Evolutionary conservation across 2,113 vertebrate species (phyloP).

Genomic region (Tylochromis polylepis): DNA sequence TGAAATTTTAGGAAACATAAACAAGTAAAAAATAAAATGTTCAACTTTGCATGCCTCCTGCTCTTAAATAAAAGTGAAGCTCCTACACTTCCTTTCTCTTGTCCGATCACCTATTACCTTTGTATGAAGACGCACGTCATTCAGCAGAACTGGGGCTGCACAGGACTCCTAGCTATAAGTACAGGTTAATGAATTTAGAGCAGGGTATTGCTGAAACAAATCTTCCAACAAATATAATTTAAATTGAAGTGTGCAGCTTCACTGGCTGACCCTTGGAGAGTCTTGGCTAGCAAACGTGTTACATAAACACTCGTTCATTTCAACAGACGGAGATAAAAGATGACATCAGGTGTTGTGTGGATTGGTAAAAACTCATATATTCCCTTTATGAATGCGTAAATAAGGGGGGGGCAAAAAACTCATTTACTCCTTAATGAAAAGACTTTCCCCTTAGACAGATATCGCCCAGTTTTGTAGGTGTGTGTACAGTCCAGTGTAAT

Average conservation of each 20-base stretch:
- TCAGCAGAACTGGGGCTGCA: not conserved
- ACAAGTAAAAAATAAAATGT: not conserved
- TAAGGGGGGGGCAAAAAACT: not conserved
- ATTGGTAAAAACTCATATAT: constrained; percentile 20
- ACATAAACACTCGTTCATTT: constrained; percentile 1
- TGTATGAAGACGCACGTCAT: not conserved
- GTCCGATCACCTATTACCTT: not conserved
- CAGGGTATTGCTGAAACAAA: not conserved
- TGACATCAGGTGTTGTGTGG: not conserved
- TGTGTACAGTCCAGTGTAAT: not conserved
- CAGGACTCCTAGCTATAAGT: not conserved
- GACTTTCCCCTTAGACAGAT: constrained; percentile 15
- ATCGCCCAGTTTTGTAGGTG: constrained; percentile 13
- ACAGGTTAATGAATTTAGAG: not conserved
- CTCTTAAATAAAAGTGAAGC: not conserved
- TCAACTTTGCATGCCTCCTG: not conserved
- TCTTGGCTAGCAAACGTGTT: not conserved
- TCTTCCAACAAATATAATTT: constrained; percentile 5
- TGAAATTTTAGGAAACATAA: not conserved
- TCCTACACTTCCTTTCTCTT: not conserved
- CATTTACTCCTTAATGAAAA: constrained; percentile 11
- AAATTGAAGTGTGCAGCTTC: not conserved
- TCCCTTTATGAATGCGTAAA: not conserved
- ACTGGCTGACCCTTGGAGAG: not conserved
- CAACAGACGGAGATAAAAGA: not conserved